These are phyloP conservation scores for Bruchidius siliquastri DNA, from an alignment of 2,888 invertebrate species.

Conservation along the genomic window DNA sequence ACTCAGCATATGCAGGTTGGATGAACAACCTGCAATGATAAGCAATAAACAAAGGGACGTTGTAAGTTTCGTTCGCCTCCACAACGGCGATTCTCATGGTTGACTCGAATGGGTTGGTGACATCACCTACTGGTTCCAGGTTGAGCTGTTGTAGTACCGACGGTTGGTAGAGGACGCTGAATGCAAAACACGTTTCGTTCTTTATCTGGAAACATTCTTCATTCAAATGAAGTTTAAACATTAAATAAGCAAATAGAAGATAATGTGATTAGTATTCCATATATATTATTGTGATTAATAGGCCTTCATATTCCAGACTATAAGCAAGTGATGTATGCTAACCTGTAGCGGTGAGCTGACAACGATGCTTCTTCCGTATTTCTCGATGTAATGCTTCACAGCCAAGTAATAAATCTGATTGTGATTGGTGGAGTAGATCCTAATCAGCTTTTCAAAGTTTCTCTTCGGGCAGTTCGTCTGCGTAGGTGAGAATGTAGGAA, in stretches of 20 bases:
- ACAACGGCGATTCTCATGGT: slow-evolving; percentile 68
- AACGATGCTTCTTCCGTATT: slow-evolving; percentile 52
- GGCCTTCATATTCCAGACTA: too few relatives aligned
- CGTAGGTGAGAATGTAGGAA: slow-evolving; percentile 61
- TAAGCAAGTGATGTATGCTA: slow-evolving; percentile 23
- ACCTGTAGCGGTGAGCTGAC: slow-evolving; percentile 75
- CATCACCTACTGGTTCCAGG: slow-evolving; percentile 59
- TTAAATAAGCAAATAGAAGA: too few relatives aligned
- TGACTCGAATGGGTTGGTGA: slow-evolving; percentile 72
- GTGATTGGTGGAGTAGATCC: slow-evolving; percentile 54
- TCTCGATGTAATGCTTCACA: slow-evolving; percentile 61
- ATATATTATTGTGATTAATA: too few relatives aligned
- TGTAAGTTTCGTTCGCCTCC: slow-evolving; percentile 69
- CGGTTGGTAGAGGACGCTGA: slow-evolving; percentile 71
- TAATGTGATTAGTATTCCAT: too few relatives aligned
- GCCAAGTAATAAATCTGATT: slow-evolving; percentile 58
- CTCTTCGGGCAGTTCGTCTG: slow-evolving; percentile 62
- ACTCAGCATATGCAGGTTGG: slow-evolving; percentile 70
- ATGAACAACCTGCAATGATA: slow-evolving; percentile 75
- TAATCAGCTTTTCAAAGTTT: slow-evolving; percentile 60
- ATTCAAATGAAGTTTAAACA: background rate
- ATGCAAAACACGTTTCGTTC: slow-evolving; percentile 72
- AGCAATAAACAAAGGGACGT: slow-evolving; percentile 73
- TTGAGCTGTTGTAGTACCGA: slow-evolving; percentile 63
- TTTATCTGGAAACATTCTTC: slow-evolving; percentile 52